Percentiles rank a stretch among this genome's conserved stretches.
These are phyloP conservation scores for Pipistrellus pipistrellus DNA, from an alignment of 2,797 vertebrate species.

Conservation along the genomic window DNA sequence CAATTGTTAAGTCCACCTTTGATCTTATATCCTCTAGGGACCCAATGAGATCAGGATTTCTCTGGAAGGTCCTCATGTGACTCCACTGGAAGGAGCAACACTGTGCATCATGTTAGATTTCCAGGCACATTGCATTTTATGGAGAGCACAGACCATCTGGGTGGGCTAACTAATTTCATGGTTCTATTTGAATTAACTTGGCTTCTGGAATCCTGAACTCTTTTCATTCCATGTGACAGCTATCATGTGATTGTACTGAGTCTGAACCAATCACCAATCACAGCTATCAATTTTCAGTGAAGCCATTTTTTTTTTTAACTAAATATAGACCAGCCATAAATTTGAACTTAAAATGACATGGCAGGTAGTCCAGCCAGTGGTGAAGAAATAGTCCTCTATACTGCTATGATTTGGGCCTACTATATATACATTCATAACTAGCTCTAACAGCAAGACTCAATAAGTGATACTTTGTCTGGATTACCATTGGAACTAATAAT, in stretches of 20 bases:
- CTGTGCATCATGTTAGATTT: neutral
- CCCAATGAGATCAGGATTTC: neutral
- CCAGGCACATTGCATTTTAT: neutral
- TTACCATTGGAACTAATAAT: slow-evolving; percentile 12
- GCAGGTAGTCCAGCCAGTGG: slow-evolving; percentile 20
- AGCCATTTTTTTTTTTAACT: neutral
- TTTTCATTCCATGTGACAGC: slow-evolving; percentile 14
- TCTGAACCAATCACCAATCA: neutral
- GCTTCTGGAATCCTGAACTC: neutral
- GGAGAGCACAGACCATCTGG: neutral
- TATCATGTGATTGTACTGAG: neutral
- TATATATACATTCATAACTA: neutral
- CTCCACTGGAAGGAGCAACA: neutral
- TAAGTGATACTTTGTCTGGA: slow-evolving; percentile 45
- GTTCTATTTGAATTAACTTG: slow-evolving; percentile 17
- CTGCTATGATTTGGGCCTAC: neutral
- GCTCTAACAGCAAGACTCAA: slow-evolving; percentile 22
- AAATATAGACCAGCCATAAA: slow-evolving; percentile 41
- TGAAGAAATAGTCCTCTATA: slow-evolving; percentile 36
- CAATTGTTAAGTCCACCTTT: neutral
- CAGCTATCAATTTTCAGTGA: neutral
- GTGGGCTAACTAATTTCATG: neutral
- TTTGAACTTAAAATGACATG: slow-evolving; percentile 47
- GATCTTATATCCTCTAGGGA: neutral
- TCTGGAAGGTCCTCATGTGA: neutral